phyloP scores from a whole-genome alignment of 2,888 invertebrate genomes.

The Polylopha cassiicola region DNA sequence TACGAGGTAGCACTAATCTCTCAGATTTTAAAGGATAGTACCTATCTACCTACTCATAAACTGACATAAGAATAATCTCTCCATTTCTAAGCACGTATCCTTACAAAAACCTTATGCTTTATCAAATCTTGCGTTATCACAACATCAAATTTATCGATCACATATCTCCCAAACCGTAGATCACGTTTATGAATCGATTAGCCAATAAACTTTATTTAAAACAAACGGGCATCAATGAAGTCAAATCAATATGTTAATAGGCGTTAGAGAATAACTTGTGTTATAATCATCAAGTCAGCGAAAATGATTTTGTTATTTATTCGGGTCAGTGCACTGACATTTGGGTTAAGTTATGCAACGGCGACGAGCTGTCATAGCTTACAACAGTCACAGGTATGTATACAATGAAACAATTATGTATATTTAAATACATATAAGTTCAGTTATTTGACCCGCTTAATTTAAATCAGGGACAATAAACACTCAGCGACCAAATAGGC shows the following conservation, averaged over 20 bases:
- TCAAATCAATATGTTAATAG: constrained; percentile 11
- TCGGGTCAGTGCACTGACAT: constrained; percentile 38
- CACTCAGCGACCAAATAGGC: no score
- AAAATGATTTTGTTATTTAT: constrained; percentile 45
- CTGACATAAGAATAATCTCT: no score
- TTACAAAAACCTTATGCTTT: constrained; percentile 4
- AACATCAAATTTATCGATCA: neutral
- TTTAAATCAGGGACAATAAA: no score
- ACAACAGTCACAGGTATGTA: constrained; percentile 58
- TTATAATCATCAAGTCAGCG: constrained; percentile 8
- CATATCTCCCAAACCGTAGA: constrained; percentile 12
- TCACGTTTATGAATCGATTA: constrained; percentile 28
- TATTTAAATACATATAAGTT: no score
- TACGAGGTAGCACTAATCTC: no score
- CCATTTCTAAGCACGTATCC: constrained; percentile 2
- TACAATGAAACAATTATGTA: no score
- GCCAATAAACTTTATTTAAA: constrained; percentile 18
- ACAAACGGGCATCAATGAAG: neutral
- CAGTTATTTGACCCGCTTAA: no score
- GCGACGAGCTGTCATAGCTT: constrained; percentile 39
- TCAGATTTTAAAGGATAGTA: no score
- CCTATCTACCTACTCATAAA: no score
- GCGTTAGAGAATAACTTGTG: neutral
- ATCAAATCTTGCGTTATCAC: constrained; percentile 15
- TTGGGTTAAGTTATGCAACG: constrained; percentile 45